Percentiles rank a stretch among this genome's conserved stretches.
Evolutionary conservation across 2,113 vertebrate species (phyloP).

Genomic region (Entelurus aequoreus): DNA sequence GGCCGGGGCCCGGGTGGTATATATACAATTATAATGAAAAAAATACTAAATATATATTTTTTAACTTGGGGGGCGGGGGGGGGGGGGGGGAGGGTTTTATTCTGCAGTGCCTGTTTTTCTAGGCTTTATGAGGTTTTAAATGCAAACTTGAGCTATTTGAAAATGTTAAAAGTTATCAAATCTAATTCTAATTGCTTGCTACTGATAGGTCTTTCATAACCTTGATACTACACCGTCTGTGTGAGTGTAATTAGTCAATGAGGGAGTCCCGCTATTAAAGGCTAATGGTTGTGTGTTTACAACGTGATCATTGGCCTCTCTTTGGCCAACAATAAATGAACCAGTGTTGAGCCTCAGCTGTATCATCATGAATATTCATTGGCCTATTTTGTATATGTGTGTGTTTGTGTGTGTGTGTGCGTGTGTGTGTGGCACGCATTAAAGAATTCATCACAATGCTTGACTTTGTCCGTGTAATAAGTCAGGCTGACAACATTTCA

Average conservation of each 20-base stretch:
- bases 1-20: too few species aligned
- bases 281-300: slow-evolving; percentile 53
- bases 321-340: slow-evolving; percentile 51
- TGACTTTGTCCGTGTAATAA: slow-evolving; percentile 54
- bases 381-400: slow-evolving; percentile 23
- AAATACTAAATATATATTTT: too few species aligned
- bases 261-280: slow-evolving; percentile 56
- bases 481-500: slow-evolving; percentile 49
- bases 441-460: slow-evolving; percentile 52
- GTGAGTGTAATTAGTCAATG: slow-evolving; percentile 49
- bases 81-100: too few species aligned
- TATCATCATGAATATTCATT: slow-evolving; percentile 68
- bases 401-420: slow-evolving; percentile 29
- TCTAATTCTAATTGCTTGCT: too few species aligned
- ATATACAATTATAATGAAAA: too few species aligned
- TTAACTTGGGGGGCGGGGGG: too few species aligned
- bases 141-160: too few species aligned
- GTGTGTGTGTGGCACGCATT: slow-evolving; percentile 37
- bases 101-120: too few species aligned
- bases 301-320: slow-evolving; percentile 53
- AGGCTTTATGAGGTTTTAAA: too few species aligned
- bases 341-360: slow-evolving; percentile 56
- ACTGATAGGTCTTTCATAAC: too few species aligned
- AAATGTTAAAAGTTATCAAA: too few species aligned
- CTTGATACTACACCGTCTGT: slow-evolving; percentile 2